Conservation (phyloP, 2,797 vertebrate species). For the Streptopelia turtur region DNA sequence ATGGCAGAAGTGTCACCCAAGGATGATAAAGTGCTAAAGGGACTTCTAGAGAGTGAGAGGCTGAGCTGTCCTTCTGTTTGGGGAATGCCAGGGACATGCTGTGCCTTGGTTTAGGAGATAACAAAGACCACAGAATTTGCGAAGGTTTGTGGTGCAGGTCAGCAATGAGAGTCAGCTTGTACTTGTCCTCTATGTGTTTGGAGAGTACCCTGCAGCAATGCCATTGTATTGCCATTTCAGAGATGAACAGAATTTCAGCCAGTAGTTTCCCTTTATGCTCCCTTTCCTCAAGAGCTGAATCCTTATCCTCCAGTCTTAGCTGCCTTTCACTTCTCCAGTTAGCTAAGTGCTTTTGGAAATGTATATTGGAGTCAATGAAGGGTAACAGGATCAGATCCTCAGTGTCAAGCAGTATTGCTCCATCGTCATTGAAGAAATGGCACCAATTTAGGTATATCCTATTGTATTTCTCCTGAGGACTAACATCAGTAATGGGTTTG, state of each 20-base stretch:
- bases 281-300: background rate
- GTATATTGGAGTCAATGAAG: conserved; percentile 1
- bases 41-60: background rate
- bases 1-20: background rate
- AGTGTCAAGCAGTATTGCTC: conserved; percentile 27
- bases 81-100: no score
- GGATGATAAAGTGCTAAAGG: background rate
- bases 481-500: conserved; percentile 17
- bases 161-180: background rate
- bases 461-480: conserved; percentile 10
- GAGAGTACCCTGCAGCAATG: background rate
- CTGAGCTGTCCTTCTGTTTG: background rate
- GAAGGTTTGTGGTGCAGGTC: background rate
- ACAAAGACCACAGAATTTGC: background rate
- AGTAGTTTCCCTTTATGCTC: background rate
- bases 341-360: conserved; percentile 5
- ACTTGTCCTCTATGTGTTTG: background rate
- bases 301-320: background rate
- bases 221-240: background rate
- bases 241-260: background rate
- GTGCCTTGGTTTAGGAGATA: background rate
- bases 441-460: conserved; percentile 7
- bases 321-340: background rate
- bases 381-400: conserved; percentile 38
- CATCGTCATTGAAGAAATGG: background rate